Evolutionary conservation across 2,113 vertebrate species (phyloP).

Genomic region (Ptilonorhynchus violaceus): DNA sequence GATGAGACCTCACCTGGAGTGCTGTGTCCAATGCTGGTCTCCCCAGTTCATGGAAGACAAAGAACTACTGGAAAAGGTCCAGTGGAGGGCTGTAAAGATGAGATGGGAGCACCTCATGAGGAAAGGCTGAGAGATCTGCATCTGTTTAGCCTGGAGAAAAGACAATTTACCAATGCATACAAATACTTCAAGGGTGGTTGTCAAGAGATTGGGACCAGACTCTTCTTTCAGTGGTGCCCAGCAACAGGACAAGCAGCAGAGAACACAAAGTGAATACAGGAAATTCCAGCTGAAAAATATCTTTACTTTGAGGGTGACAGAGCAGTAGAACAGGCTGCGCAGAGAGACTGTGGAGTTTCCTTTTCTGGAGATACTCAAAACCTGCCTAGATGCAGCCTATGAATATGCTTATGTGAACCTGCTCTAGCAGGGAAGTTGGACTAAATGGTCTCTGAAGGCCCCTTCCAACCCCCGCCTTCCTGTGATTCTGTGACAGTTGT

Average conservation of each 20-base stretch:
- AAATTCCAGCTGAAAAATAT: background rate
- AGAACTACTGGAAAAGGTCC: background rate
- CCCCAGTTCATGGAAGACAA: background rate
- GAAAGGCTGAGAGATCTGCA: background rate
- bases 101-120: background rate
- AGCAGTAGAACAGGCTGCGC: background rate
- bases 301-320: background rate
- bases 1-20: background rate
- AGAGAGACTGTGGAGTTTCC: background rate
- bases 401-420: background rate
- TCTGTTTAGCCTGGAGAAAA: background rate
- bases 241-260: background rate
- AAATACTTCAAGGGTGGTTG: background rate
- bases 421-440: background rate
- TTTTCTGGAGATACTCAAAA: background rate
- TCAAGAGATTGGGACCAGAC: too few relatives aligned
- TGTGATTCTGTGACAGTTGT: background rate
- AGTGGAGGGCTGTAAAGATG: background rate
- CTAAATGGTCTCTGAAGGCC: background rate
- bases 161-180: background rate
- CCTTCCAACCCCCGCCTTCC: background rate
- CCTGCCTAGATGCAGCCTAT: background rate
- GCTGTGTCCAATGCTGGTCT: background rate
- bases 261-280: background rate
- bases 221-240: background rate